Conservation (phyloP, 2,113 vertebrate genomes). For the Corvus hawaiiensis region DNA sequence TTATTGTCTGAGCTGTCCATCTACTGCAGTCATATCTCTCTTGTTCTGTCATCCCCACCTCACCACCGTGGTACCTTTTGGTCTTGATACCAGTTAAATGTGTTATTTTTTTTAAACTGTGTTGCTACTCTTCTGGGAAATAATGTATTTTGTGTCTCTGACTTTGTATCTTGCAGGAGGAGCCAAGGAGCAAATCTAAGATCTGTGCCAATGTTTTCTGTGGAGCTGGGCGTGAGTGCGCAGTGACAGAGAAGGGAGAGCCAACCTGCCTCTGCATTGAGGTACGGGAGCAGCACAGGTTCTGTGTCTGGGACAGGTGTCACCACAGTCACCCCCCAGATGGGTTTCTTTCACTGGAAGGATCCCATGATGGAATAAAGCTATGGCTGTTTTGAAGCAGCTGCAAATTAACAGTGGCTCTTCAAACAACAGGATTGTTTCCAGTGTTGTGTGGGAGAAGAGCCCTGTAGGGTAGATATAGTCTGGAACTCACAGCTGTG, state of each 20-base stretch:
- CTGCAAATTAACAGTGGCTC: not conserved
- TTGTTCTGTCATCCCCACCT: not conserved
- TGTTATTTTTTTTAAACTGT: not conserved
- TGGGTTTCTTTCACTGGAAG: not conserved
- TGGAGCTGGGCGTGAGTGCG: constrained; percentile 93
- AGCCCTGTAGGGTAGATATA: not conserved
- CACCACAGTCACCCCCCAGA: not conserved
- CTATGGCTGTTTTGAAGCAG: not conserved
- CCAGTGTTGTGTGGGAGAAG: not conserved
- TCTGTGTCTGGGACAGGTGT: not conserved
- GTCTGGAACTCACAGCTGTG: not conserved
- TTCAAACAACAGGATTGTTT: not conserved
- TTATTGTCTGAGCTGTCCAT: not conserved
- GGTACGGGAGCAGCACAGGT: constrained; percentile 64
- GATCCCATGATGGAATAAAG: not conserved
- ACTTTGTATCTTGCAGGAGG: constrained; percentile 74
- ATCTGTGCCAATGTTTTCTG: constrained; percentile 99
- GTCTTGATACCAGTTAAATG: not conserved
- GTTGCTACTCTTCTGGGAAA: not conserved
- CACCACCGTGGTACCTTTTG: not conserved
- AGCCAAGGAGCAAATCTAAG: constrained; percentile 93
- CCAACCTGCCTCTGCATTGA: constrained; percentile 97
- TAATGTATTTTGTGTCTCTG: not conserved
- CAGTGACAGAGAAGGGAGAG: constrained; percentile 92
- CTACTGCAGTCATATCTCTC: not conserved